phyloP scores from a whole-genome alignment of 1,140 invertebrate genomes.

The Gonatopus flavifemur region DNA sequence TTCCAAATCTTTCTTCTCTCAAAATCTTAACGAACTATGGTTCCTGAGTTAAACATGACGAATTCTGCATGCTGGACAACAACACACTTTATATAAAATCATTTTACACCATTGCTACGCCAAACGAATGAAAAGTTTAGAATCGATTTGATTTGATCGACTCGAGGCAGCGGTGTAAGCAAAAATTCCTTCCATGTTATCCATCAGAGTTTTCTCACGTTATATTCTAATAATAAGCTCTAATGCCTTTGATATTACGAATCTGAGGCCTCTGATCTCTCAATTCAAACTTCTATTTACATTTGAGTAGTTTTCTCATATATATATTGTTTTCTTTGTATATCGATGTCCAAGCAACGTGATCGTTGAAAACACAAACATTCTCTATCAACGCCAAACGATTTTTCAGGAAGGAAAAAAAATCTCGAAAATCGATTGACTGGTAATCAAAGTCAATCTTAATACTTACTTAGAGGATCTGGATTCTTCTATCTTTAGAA shows the following conservation, averaged over 20 bases:
- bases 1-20: too few species aligned
- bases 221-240: too few species aligned
- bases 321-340: too few species aligned
- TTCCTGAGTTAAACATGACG: background rate
- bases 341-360: slow-evolving; percentile 11
- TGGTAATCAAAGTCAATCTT: slow-evolving; percentile 8
- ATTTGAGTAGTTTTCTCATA: too few species aligned
- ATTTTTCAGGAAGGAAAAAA: slow-evolving; percentile 29
- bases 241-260: too few species aligned
- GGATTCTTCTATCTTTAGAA: slow-evolving; percentile 10
- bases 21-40: too few species aligned
- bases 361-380: slow-evolving; percentile 6
- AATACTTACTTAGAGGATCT: slow-evolving; percentile 3
- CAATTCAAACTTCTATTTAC: background rate
- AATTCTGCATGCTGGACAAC: background rate
- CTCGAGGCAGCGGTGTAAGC: too few species aligned
- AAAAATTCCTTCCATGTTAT: too few species aligned
- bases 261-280: too few species aligned
- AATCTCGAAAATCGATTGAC: background rate
- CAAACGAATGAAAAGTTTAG: background rate
- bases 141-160: background rate
- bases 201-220: too few species aligned
- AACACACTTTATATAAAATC: slow-evolving; percentile 7
- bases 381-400: slow-evolving; percentile 15
- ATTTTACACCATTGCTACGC: too few species aligned